Evolutionary conservation across 2,797 vertebrate species (phyloP), one percentile per base, ranked within the genome.

Genomic region (Sebastes hubbsi): DNA sequence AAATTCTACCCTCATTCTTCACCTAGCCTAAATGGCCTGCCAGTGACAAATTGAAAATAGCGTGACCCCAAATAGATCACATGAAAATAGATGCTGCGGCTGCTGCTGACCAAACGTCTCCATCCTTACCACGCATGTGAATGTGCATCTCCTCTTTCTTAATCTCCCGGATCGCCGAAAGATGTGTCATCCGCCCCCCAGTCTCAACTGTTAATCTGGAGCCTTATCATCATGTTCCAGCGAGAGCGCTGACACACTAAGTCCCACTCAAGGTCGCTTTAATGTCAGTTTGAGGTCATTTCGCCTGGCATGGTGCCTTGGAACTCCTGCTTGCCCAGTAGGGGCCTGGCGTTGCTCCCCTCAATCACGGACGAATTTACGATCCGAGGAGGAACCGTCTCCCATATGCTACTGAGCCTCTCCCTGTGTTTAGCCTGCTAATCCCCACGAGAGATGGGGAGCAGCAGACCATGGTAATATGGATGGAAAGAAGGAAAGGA

Each of bases 271-370:
- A 95, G 95, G 94, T 95, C 72, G 72, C 89, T 91, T 92, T 91
- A 93, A 95, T 93, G 94, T 95, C 90, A 92, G 74, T 91, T 87
- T 78, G 91, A 94, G 94, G 95, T 95, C 94, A 93, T 89, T 87
- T 80, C 29, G 77, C 89, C 85, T 78, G 83, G 88, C 80, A 80
- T 89, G 90, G 83, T 62, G 74, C 89, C 81, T 83, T 14, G 58
- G 80, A 91, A 72, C 87, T 83, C 86, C 84, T 68, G 88, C 89
- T 87, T 77, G 84, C 92, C 86, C 94, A 84, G 91, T 87, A 75
- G 92, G 93, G 77, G 88, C 87, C 81, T 34, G 81, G 75, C 62
- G 78, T 83, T 84, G 77, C 90, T 88, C 91, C 88, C 88, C 89
- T 94, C 93, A 94, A 94, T 95, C 94, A 94, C 61, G 82, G 90